A percentile compares a stretch with the other conserved stretches of the same genome.
Evolutionary conservation across 2,797 vertebrate species (phyloP).

Genomic region (Danio tinwini): DNA sequence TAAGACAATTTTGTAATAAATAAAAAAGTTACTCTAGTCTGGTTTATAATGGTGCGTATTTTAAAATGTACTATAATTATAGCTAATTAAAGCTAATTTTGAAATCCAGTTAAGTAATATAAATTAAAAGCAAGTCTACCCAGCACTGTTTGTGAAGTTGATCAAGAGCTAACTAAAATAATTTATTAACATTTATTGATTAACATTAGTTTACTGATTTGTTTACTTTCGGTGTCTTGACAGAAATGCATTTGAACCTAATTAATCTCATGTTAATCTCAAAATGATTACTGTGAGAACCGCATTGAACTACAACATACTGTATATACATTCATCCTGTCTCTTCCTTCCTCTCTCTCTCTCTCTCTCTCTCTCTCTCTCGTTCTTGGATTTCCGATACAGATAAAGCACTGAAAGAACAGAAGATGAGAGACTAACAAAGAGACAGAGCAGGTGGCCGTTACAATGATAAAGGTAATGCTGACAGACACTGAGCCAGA

Average conservation of each 20-base stretch:
- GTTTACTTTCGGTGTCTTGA: not conserved
- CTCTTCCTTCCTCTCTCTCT: not conserved
- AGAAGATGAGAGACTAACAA: constrained; percentile 30
- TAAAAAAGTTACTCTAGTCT: no score
- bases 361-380: not conserved
- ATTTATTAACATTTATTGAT: no score
- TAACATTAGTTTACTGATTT: not conserved
- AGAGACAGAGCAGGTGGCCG: constrained; percentile 35
- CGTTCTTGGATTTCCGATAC: constrained; percentile 21
- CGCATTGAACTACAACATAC: no score
- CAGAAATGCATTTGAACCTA: not conserved
- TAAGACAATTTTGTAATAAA: no score
- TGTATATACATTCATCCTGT: not conserved
- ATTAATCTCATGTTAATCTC: not conserved
- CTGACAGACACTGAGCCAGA: constrained; percentile 38
- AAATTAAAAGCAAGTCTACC: no score
- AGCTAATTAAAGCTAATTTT: no score
- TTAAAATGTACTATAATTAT: no score
- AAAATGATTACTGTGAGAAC: not conserved
- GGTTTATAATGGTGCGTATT: no score
- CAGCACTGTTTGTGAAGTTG: not conserved
- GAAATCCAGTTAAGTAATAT: no score
- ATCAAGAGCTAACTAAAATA: not conserved
- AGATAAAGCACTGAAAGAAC: constrained; percentile 28
- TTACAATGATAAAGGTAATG: constrained; percentile 43